Evolutionary conservation across 2,797 vertebrate genomes (phyloP), one percentile per base, ranked within the genome.

Genomic region (Xiphorhynchus erythropygius): DNA sequence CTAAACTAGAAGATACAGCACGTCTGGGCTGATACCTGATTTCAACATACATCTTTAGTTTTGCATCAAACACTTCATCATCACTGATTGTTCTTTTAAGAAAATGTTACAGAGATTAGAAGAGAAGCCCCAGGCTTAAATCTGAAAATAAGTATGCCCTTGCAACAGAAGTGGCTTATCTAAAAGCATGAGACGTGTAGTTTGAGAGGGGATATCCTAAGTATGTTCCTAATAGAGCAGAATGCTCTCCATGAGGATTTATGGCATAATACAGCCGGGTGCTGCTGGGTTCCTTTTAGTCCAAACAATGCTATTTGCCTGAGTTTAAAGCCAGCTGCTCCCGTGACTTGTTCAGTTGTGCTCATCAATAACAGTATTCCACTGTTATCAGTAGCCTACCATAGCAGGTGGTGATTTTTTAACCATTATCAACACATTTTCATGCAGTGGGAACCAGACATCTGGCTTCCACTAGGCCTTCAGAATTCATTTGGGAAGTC

Each of bases 361-460:
- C 64, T 89, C 39, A 3, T 16, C 3, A 3, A 17, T 79, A 84
- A 76, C 23, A 28, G 21, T 35, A 77, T 32, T 91, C 24, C 9
- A 46, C 57, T 0, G 2, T 60, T 95, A 92, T 87, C 79, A 78
- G 73, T 9, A 64, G 10, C 60, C 57, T 83, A 18, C 2, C 1
- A 6, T 7, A 87, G 78, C 93, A 92, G 60, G 21, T 93, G 73
- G 68, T 78, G 69, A 49, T 27, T 63, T 92, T 73, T 85, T 47
- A 87, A 59, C 33, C 17, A 7, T 77, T 88, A 87, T 87, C 77
- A 82, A 28, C 49, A 35, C 37, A 10, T 50, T 80, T 70, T 94
- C 42, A 63, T 76, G 25, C 35, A 81, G 46, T 94, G 94, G 76
- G 91, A 92, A 94, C 13, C 10, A 4, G 27, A 25, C 93, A 96